Evolutionary conservation across 2,797 vertebrate genomes (phyloP).

Genomic region (Melanotaenia parkinsoni): DNA sequence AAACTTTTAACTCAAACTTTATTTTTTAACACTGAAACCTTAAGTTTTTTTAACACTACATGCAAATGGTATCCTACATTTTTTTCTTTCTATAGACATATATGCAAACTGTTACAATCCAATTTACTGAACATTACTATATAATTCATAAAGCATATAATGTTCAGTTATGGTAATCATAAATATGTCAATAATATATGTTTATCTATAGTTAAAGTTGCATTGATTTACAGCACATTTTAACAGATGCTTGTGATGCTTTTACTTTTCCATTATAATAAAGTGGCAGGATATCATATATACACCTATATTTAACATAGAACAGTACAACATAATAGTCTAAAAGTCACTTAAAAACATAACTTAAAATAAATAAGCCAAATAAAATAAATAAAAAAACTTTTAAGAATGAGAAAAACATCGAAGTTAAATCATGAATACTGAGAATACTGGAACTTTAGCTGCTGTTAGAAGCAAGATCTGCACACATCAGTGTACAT

Average conservation of each 20-base stretch:
- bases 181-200: background rate
- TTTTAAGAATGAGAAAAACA: background rate
- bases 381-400: background rate
- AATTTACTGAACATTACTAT: background rate
- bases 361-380: background rate
- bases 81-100: background rate
- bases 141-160: background rate
- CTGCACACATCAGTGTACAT: no score
- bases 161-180: background rate
- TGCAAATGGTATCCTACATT: background rate
- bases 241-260: background rate
- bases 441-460: background rate
- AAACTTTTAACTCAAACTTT: slow-evolving; percentile 1
- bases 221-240: background rate
- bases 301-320: background rate
- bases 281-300: background rate
- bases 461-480: no score
- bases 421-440: background rate
- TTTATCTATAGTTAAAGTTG: background rate
- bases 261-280: background rate
- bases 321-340: background rate
- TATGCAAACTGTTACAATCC: background rate
- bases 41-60: slow-evolving; percentile 9
- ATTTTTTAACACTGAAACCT: background rate
- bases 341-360: background rate